Base-by-base conservation (phyloP, 2,113 vertebrate genomes). In the Heterochromis multidens region DNA sequence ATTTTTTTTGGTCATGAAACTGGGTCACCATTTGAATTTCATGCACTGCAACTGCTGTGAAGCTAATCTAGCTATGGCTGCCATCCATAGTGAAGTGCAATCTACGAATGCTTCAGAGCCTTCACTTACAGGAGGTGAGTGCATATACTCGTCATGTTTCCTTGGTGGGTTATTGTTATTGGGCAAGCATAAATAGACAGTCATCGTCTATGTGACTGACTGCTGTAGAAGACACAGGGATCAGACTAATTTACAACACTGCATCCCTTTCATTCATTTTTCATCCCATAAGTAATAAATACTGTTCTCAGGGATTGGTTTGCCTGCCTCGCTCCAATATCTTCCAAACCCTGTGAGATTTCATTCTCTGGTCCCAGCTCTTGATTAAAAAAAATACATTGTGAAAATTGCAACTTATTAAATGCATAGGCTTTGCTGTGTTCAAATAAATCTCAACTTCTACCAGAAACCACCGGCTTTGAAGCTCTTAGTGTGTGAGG, bases 241-340 rank as follows among this genome's bases (percentile, higher is more conserved):
- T 61, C 62, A 78, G 80, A 7, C 35, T 61, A 7, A 61, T 88
- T 52, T 33, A 54, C 37, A 1, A 10, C 40, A n/a, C 14, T 52
- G 43, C 46, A 10, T 60, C 81, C 9, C 40, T 9, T n/a, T n/a
- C 11, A 11, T 40, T 61, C 59, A 61, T 3, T 3, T 61, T 60
- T 59, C 25, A 59, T 74, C 77, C 70, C 82, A 63, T 35, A 80
- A 80, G 87, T 80, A 77, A 84, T 82, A 85, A 86, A 82, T 84
- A 65, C 60, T 59, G 49, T 46, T 82, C 6, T 2, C 23, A 25
- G 80, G 61, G 77, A 70, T 35, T 37, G 29, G 49, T 70, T 70
- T 59, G 46, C 4, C 17, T n/a, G 25, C 21, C 8, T 12, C 6
- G 23, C 37, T 80, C 13, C 46, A 77, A 63, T 74, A 81, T n/a